Percentiles rank a stretch among this genome's conserved stretches.
Conservation (phyloP, 92 coral and sea anemone genomes). For the Siderastrea radians region DNA sequence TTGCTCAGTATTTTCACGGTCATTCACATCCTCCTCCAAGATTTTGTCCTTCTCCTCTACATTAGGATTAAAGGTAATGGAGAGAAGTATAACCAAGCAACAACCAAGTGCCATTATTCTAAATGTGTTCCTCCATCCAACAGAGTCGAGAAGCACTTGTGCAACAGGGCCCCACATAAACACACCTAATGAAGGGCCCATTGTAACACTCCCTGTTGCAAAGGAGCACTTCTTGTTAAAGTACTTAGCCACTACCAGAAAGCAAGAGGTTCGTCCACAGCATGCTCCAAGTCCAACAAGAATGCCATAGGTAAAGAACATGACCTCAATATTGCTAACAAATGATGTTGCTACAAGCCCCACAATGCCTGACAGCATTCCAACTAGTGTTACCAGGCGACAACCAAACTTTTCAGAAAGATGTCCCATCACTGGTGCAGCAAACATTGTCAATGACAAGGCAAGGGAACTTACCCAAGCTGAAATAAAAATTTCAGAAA, state of each 20-base stretch:
- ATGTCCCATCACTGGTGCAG: constrained; percentile 19
- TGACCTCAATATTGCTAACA: background rate
- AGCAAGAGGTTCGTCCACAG: constrained; percentile 20
- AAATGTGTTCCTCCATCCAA: constrained; percentile 36
- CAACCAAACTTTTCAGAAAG: constrained; percentile 15
- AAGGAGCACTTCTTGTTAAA: constrained; percentile 20
- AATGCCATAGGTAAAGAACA: constrained; percentile 18
- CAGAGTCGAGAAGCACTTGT: constrained; percentile 17
- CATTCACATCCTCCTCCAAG: background rate
- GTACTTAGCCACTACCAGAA: constrained; percentile 39
- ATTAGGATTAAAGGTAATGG: constrained; percentile 17
- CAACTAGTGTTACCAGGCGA: constrained; percentile 4
- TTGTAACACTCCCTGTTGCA: constrained; percentile 35
- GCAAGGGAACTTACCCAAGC: constrained; percentile 42
- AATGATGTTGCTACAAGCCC: constrained; percentile 34
- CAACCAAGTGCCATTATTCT: constrained; percentile 15
- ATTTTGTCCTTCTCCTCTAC: constrained; percentile 11
- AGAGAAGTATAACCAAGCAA: background rate
- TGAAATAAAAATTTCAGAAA: background rate
- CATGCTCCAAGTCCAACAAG: constrained; percentile 29
- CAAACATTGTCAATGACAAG: constrained; percentile 2
- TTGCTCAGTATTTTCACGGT: background rate
- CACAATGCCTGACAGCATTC: background rate
- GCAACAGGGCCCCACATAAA: constrained; percentile 29
- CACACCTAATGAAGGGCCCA: constrained; percentile 24